These are phyloP conservation scores for Muscina levida DNA, from an alignment of 2,888 invertebrate genomes.

Conservation along the genomic window DNA sequence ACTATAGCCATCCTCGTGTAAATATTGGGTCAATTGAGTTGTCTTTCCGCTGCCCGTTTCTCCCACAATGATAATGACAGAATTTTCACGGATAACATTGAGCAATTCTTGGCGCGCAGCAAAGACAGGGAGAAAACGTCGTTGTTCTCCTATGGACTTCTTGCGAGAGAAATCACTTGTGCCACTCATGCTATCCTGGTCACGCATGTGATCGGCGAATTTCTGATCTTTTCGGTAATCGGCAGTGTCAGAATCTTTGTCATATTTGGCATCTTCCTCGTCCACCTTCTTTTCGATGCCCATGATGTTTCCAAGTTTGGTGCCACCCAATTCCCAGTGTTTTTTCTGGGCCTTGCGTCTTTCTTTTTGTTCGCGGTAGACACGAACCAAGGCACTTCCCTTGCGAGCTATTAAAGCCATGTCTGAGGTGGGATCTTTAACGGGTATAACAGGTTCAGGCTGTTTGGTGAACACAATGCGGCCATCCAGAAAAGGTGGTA, in stretches of 20 bases:
- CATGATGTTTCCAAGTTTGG: constrained; percentile 93
- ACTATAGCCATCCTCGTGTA: constrained; percentile 98
- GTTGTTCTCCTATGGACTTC: constrained; percentile 91
- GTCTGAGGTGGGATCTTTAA: constrained; percentile 96
- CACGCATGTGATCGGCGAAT: constrained; percentile 96
- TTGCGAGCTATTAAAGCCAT: constrained; percentile 98
- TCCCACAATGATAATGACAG: constrained; percentile 95
- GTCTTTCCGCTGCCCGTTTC: constrained; percentile 86
- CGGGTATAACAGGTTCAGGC: constrained; percentile 98
- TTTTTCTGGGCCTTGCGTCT: constrained; percentile 98
- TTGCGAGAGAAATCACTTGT: constrained; percentile 92
- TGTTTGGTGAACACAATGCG: constrained; percentile 99
- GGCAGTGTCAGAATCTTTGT: constrained; percentile 86
- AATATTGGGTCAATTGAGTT: constrained; percentile 97
- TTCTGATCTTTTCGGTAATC: constrained; percentile 97
- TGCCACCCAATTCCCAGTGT: constrained; percentile 99
- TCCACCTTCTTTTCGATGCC: constrained; percentile 93
- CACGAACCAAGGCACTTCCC: constrained; percentile 93
- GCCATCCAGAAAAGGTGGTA: constrained; percentile 99
- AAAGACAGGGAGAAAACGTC: constrained; percentile 96
- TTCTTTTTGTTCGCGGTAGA: constrained; percentile 97
- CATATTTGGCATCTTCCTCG: constrained; percentile 85
- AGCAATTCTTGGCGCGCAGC: constrained; percentile 96
- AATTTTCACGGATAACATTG: constrained; percentile 95
- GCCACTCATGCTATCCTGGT: constrained; percentile 82